Percentiles rank a stretch among this genome's conserved stretches.
Evolutionary conservation across 2,888 invertebrate species (phyloP).

Genomic region (Cephalotes varians): DNA sequence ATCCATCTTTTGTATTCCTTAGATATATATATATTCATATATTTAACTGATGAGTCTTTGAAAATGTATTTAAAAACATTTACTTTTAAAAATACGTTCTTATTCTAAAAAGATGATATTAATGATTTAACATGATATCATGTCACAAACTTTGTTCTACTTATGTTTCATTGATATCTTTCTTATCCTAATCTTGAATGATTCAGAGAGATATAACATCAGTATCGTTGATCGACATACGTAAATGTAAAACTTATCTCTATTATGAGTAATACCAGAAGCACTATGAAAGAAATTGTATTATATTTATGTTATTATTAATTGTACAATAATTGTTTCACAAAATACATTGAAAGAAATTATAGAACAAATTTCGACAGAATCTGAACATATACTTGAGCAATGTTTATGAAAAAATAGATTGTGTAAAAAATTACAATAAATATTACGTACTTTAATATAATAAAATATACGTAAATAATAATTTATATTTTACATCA

Average conservation of each 20-base stretch:
- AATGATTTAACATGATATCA: no score
- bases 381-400: no score
- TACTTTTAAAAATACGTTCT: neutral
- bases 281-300: neutral
- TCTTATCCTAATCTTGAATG: neutral
- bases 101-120: slow-evolving; percentile 36
- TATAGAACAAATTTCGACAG: no score
- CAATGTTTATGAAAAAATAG: no score
- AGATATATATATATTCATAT: neutral
- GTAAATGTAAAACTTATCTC: slow-evolving; percentile 27
- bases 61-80: neutral
- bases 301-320: slow-evolving; percentile 8
- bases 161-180: slow-evolving; percentile 19
- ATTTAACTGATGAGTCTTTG: neutral
- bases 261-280: neutral
- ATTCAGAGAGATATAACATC: slow-evolving; percentile 50
- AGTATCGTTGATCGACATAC: slow-evolving; percentile 13
- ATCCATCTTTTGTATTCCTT: slow-evolving; percentile 76
- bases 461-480: no score
- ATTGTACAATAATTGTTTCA: neutral
- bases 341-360: neutral
- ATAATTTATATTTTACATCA: no score
- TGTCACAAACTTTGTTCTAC: slow-evolving; percentile 23
- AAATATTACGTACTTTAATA: no score
- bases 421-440: no score